Base-by-base conservation (phyloP, 2,888 invertebrate genomes). In the Sinohyriopsis cumingii region DNA sequence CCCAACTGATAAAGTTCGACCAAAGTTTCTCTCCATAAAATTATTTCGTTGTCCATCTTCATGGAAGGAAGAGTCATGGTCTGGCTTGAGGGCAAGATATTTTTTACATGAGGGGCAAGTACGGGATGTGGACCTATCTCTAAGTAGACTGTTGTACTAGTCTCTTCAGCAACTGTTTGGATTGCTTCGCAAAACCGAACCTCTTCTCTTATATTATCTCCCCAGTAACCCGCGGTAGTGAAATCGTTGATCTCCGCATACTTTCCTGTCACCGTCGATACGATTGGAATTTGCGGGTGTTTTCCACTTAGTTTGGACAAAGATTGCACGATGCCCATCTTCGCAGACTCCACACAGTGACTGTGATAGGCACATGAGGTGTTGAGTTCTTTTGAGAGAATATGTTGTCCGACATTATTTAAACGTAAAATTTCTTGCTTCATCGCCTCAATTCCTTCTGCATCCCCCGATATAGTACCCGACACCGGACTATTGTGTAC, bases 41-140 rank as follows among this genome's bases (percentile, higher is more conserved):
- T 64, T 60, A 59, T 63, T 67, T 75, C 79, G 6, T 71, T 67
- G 3, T 53, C 59, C 28, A 70, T 72, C 2, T 60, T 45, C 76
- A 79, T 73, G 64, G 74, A 74, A 20, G 71, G 68, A 12, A 79
- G 12, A 6, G 53, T 15, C 3, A 1, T 3, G 5, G 65, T 63
- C 6, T 69, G 69, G 5, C 70, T 68, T 1, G 56, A 63, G 1
- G 63, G 56, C 55, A 74, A 74, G 6, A 79, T 77, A 28, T 81
- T 75, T 7, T 28, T 59, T 1, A 80, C 25, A 59, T 82, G 78
- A 7, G 78, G 71, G 15, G 72, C 55, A 45, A 84, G 63, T 28
- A 83, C 81, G 1, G 84, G 80, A 33, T 68, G 75, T 28, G 83
- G 83, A 7, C 84, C 83, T 22, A 84, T 81, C 69, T 84, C 84